Base-by-base conservation (phyloP, 37 sponge, comb jelly and placozoan genomes). In the Beroe ovata region DNA sequence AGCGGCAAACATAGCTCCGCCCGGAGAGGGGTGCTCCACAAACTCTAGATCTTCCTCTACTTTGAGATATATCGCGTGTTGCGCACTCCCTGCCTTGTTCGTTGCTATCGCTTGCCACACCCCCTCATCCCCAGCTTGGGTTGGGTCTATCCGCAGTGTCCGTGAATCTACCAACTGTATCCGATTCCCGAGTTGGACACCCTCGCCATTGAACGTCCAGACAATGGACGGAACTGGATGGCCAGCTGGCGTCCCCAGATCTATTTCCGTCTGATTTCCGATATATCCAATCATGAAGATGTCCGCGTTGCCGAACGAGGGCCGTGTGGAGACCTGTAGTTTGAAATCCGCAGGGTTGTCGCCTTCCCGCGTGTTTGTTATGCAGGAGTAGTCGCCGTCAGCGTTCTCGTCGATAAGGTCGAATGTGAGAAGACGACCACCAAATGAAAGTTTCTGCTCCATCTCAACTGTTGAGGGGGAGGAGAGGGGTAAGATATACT, bases 191-290 rank as follows among this genome's bases (percentile, higher is more conserved):
- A 77, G 4, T 4, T 77, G 42, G 2, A 77, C 84, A 1, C 84
- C 84, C 84, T 77, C 54, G 1, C 84, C 84, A 35, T 77, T 77
- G 23, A 77, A 77, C 54, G 84, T 41, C 84, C 84, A 77, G 28
- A 77, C 84, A 20, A 77, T 23, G 41, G 84, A 42, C 0, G 84
- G 84, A 0, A 77, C 84, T 0, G 84, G 84, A 54, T 39, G 35
- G 20, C 84, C 84, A 42, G n/a, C 28, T 14, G 84, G 84, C n/a
- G 84, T 77, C 4, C 47, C 47, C 42, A 77, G 47, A 39, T 77
- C 84, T 41, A 77, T 77, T 54, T 77, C 84, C 8, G 84, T 77
- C 47, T 77, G 36, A 29, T 77, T 66, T 34, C 69, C 69, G 30
- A 66, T 33, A 11, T 66, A 29, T 1, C 69, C 69, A 8, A 66